A percentile compares a stretch with the other conserved stretches of the same genome.
Evolutionary conservation across 2,113 vertebrate genomes (phyloP).

Genomic region (Oncorhynchus tshawytscha): DNA sequence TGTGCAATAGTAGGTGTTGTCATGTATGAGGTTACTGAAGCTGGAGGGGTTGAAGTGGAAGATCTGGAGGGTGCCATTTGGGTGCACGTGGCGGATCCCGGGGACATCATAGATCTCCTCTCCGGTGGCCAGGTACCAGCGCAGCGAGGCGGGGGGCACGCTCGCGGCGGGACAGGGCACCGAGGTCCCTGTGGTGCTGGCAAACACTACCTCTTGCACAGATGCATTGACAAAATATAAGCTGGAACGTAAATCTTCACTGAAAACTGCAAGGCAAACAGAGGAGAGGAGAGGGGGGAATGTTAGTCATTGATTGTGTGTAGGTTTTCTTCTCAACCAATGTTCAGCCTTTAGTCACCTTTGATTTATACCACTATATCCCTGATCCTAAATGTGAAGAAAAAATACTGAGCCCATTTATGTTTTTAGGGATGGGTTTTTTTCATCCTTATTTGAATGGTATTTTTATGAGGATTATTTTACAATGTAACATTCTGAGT

Average conservation of each 20-base stretch:
- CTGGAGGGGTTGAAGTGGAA: conserved; percentile 99
- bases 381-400: too few relatives aligned
- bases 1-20: conserved; percentile 99
- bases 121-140: conserved; percentile 98
- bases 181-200: conserved; percentile 97
- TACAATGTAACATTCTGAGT: too few relatives aligned
- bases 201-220: conserved; percentile 99
- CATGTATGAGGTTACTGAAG: conserved; percentile 99
- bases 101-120: conserved; percentile 99
- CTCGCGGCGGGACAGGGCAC: conserved; percentile 97
- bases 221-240: conserved; percentile 99
- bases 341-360: too few relatives aligned
- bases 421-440: too few relatives aligned
- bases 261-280: conserved; percentile 84
- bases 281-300: conserved; percentile 40
- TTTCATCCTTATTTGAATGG: too few relatives aligned
- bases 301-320: background rate
- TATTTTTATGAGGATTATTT: too few relatives aligned
- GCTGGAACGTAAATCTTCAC: conserved; percentile 99
- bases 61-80: conserved; percentile 99
- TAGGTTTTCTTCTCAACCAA: too few relatives aligned
- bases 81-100: conserved; percentile 99
- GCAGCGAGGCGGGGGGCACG: conserved; percentile 93
- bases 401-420: too few relatives aligned
- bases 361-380: too few relatives aligned